Conservation (phyloP, 2,113 vertebrate species). For the Anseranas semipalmata region DNA sequence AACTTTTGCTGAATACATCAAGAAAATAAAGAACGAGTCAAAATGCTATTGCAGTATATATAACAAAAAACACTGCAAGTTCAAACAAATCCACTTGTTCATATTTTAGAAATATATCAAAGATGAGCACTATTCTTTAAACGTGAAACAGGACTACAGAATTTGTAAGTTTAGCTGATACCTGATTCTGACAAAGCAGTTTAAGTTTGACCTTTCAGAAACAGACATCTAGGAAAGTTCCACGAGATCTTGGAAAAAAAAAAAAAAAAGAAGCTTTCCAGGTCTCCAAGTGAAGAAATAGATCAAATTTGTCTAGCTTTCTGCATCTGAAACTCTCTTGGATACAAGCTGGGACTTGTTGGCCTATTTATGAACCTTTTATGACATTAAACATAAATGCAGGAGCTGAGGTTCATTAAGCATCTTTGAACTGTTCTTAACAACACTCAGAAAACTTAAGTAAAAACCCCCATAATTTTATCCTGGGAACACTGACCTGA, state of each 20-base stretch:
- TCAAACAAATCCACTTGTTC: neutral
- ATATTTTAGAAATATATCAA: neutral
- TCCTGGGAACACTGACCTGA: neutral
- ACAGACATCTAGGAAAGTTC: neutral
- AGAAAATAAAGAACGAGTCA: neutral
- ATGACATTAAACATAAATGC: neutral
- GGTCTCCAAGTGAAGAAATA: neutral
- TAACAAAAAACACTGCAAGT: neutral
- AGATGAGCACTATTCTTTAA: neutral
- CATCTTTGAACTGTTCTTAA: conserved; percentile 1
- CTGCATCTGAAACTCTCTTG: neutral
- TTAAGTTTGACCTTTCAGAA: neutral
- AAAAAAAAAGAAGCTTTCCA: neutral
- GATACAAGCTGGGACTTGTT: neutral
- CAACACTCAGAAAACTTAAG: neutral
- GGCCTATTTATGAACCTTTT: neutral
- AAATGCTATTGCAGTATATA: neutral
- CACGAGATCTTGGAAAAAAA: neutral
- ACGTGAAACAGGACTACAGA: accelerated
- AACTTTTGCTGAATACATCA: neutral
- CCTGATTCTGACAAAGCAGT: neutral
- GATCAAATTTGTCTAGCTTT: neutral
- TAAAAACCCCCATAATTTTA: conserved; percentile 7
- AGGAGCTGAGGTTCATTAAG: neutral
- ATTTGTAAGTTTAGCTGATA: neutral